Conservation (phyloP, 2,888 invertebrate genomes). For the Limnephilus lunatus region DNA sequence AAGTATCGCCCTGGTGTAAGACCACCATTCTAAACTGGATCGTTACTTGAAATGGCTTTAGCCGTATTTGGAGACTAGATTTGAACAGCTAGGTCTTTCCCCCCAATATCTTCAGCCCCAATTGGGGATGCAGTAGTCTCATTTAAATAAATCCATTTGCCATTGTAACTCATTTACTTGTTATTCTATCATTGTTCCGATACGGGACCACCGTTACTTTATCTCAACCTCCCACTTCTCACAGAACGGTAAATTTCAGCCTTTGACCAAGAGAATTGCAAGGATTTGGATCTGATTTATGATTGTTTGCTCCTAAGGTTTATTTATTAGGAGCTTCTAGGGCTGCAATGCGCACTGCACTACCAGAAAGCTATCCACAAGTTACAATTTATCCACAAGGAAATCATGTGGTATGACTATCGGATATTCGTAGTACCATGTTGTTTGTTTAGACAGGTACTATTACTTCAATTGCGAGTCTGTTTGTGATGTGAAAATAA, state of each 20-base stretch:
- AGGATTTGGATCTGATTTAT: not conserved
- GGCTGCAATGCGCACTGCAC: not conserved
- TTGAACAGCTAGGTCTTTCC: no score
- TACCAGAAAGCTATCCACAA: not conserved
- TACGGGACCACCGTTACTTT: not conserved
- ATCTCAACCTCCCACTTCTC: not conserved
- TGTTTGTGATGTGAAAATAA: not conserved
- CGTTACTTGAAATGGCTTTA: no score
- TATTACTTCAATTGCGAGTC: not conserved
- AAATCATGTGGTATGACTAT: not conserved
- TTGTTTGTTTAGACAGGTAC: no score
- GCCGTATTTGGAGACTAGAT: no score
- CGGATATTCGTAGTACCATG: no score
- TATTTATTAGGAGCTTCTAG: not conserved
- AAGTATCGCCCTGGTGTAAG: no score
- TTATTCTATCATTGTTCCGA: not conserved
- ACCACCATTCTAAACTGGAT: no score
- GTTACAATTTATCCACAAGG: not conserved
- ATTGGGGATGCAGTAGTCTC: no score
- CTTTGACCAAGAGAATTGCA: constrained; percentile 3
- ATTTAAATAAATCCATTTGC: no score
- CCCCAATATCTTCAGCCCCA: no score
- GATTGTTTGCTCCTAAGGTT: not conserved
- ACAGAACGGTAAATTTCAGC: not conserved
- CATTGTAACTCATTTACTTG: no score